Evolutionary conservation across 2,888 invertebrate genomes (phyloP).

Genomic region (Abrostola tripartita): DNA sequence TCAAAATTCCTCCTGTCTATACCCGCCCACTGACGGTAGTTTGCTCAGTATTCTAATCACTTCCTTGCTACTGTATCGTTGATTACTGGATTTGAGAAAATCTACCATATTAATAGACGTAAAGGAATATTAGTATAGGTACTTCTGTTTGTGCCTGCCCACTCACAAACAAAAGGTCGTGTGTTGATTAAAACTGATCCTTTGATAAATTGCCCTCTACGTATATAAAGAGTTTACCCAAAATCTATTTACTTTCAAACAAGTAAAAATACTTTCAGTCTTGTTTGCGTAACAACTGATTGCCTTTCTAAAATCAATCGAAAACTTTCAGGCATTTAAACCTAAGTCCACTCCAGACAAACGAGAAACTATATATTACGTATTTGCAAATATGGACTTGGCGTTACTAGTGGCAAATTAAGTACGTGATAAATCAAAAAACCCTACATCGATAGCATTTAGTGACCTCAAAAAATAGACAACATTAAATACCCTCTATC

Average conservation of each 20-base stretch:
- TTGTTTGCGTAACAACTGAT: no score
- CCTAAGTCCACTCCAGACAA: no score
- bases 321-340: no score
- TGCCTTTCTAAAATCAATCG: no score
- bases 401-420: no score
- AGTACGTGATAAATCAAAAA: background rate
- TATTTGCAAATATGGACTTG: no score
- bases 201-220: no score
- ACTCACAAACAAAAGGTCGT: background rate
- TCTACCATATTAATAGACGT: slow-evolving; percentile 6
- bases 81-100: slow-evolving; percentile 39
- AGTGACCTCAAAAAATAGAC: background rate
- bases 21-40: slow-evolving; percentile 50
- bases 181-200: background rate
- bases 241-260: no score
- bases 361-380: no score
- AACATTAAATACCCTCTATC: slow-evolving; percentile 9
- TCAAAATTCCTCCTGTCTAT: slow-evolving; percentile 68
- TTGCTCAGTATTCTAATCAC: slow-evolving; percentile 50
- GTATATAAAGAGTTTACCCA: no score
- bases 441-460: background rate
- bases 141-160: background rate
- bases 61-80: slow-evolving; percentile 52
- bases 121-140: background rate
- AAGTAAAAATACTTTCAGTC: no score